Base-by-base conservation (phyloP, 30 jellyfish, hydroid and myxozoan species). In the Cassiopea andromeda region DNA sequence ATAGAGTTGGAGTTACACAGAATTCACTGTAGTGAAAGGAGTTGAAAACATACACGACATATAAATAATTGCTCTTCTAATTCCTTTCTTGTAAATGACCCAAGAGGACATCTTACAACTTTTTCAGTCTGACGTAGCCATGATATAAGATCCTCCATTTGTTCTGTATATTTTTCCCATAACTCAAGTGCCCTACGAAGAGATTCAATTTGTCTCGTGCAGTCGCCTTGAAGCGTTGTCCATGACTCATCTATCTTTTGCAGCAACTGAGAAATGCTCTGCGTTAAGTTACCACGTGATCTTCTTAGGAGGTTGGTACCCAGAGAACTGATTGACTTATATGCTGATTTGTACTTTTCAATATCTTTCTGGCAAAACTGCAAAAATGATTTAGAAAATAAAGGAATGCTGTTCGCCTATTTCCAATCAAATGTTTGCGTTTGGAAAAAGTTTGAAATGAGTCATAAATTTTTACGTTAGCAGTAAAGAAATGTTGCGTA, bases 151-250 rank as follows among this genome's bases (percentile, higher is more conserved):
- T 54, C 87, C 64, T 92, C 97, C 97, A 96, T 92, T 44, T 87
- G 87, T 72, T 86, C 98, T 3, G 99, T 96, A 80, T 96, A 96
- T 16, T 70, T 89, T 75, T 97, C 98, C 99, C 99, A 96, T 27
- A 84, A 73, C 61, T 80, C 90, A 19, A 96, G 83, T 3, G 87
- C 70, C n/a, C 43, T 67, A 59, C 93, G 90, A 86, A 92, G 74
- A 14, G 58, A 27, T 4, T 66, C 81, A 72, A 83, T 85, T 60
- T 77, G 77, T 19, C 78, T 50, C 9, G 78, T 69, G 49, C 60
- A 50, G 9, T 77, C 92, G 60, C 66, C 97, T 64, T 59, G 90
- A 2, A 91, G 13, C 2, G 77, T 60, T 8, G 57, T 14, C 97
- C 97, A 90, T 45, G 93, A 73, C 1, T 50, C 84, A 54, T 90